Conservation (phyloP, 2,113 vertebrate species). For the Aegotheles bennettii region DNA sequence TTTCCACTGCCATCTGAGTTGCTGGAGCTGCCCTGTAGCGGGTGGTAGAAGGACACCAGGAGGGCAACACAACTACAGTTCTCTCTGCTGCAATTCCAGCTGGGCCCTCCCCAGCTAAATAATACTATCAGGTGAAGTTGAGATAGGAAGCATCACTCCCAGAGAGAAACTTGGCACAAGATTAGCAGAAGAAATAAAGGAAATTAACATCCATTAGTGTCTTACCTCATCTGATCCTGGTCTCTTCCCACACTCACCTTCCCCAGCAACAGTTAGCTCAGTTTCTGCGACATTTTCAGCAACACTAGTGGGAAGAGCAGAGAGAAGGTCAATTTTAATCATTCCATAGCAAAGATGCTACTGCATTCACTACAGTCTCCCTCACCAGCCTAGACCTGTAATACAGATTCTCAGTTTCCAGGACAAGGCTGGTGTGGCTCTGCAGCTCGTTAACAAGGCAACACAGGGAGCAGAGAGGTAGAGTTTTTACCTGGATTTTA, state of each 20-base stretch:
- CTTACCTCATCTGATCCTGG: constrained; percentile 46
- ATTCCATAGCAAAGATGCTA: not conserved
- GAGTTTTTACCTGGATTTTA: constrained; percentile 35
- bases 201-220: not conserved
- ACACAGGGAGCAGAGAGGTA: not conserved
- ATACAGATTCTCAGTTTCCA: not conserved
- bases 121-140: not conserved
- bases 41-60: not conserved
- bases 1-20: not conserved
- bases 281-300: not conserved
- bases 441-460: not conserved
- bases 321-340: not conserved
- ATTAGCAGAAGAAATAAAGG: not conserved
- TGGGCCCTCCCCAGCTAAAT: not conserved
- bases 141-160: not conserved
- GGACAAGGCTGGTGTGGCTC: not conserved
- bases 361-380: not conserved
- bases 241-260: constrained; percentile 33
- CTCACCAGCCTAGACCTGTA: not conserved
- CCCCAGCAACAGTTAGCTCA: not conserved
- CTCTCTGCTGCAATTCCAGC: not conserved
- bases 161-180: not conserved
- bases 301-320: not conserved
- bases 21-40: not conserved
- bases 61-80: not conserved